phyloP scores from a whole-genome alignment of 2,888 invertebrate genomes.

The Muscina levida region DNA sequence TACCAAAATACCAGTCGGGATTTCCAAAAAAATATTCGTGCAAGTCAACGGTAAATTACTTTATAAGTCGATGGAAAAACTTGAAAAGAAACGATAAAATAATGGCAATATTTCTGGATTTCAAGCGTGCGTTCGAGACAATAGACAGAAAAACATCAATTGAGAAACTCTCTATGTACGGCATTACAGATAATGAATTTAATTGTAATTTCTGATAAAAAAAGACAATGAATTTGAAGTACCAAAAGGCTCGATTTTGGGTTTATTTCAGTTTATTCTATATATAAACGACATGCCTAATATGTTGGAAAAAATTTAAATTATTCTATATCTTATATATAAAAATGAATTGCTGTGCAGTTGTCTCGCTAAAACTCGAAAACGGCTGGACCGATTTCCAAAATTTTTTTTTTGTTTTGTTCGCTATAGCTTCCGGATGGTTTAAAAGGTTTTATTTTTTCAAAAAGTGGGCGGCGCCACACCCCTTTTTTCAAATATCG shows the following conservation, averaged over 20 bases:
- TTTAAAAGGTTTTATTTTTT: no score
- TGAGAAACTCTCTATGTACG: conserved; percentile 27
- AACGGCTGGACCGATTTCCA: no score
- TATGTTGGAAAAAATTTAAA: background rate
- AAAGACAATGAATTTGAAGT: conserved; percentile 14
- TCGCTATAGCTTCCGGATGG: no score
- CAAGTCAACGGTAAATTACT: no score
- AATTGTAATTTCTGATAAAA: conserved; percentile 8
- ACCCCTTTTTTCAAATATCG: no score
- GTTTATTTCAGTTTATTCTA: conserved; percentile 6
- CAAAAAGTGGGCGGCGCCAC: no score
- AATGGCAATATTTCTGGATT: conserved; percentile 42
- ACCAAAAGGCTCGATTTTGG: conserved; percentile 25
- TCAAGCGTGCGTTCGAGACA: conserved; percentile 43
- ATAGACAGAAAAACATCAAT: conserved; percentile 15
- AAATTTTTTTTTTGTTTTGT: no score
- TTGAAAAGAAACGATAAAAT: conserved; percentile 23
- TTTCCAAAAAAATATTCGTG: no score
- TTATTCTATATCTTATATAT: no score
- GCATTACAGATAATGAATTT: background rate
- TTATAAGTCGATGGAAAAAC: conserved; percentile 42
- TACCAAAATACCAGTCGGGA: conserved; percentile 38
- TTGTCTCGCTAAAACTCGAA: no score
- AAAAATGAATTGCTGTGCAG: no score
- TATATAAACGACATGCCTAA: no score